Conservation (phyloP, 2,113 vertebrate species). For the Conger conger region DNA sequence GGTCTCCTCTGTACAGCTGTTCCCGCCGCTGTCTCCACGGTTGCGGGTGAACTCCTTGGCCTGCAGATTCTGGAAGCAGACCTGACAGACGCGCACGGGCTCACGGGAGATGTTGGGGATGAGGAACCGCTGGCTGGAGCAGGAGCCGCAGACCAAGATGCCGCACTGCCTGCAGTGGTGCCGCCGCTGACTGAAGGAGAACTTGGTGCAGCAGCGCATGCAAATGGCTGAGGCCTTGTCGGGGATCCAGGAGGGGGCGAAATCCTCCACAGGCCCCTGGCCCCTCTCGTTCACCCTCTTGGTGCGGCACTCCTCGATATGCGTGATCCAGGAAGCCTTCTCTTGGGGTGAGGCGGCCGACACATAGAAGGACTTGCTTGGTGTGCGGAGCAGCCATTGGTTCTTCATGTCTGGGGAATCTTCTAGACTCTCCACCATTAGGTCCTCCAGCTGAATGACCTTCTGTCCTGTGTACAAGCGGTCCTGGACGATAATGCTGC, state of each 20-base stretch:
- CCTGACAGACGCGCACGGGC: conserved; percentile 72
- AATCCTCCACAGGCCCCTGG: conserved; percentile 49
- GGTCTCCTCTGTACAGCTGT: conserved; percentile 24
- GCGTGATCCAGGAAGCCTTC: conserved; percentile 84
- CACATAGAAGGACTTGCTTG: conserved; percentile 89
- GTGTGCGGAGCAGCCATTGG: conserved; percentile 89
- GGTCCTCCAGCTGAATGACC: conserved; percentile 83
- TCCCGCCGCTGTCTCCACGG: conserved; percentile 45
- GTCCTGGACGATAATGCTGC: conserved; percentile 77
- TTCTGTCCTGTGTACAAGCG: conserved; percentile 79
- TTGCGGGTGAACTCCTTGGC: conserved; percentile 40
- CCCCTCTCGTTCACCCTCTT: conserved; percentile 58
- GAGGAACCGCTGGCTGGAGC: conserved; percentile 76
- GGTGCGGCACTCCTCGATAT: conserved; percentile 76
- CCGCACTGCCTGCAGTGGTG: conserved; percentile 91
- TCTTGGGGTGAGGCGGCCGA: conserved; percentile 75
- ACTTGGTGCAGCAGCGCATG: conserved; percentile 85
- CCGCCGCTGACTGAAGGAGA: conserved; percentile 74
- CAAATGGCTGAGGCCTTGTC: conserved; percentile 81
- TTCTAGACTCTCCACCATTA: conserved; percentile 76
- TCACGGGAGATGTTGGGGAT: conserved; percentile 78
- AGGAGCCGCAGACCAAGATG: conserved; percentile 80
- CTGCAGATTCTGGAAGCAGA: conserved; percentile 69
- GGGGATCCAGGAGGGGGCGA: conserved; percentile 81
- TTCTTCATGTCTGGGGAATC: conserved; percentile 77